Conservation (phyloP, 2,113 vertebrate species). For the Rhagologus leucostigma region DNA sequence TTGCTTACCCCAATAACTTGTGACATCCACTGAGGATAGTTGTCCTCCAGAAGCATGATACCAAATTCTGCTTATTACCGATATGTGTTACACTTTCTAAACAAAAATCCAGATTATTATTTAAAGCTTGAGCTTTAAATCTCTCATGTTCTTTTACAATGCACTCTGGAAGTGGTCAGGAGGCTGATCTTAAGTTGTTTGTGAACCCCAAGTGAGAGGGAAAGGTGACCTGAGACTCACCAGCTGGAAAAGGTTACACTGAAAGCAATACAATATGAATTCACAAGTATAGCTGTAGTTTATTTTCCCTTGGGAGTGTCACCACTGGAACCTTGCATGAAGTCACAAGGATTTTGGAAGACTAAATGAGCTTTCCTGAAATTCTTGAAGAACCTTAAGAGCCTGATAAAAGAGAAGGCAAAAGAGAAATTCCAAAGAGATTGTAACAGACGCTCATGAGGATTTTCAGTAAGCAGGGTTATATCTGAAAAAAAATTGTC, state of each 20-base stretch:
- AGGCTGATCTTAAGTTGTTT: background rate
- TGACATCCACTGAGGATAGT: background rate
- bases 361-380: background rate
- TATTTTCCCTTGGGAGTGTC: background rate
- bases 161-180: background rate
- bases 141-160: background rate
- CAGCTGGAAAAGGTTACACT: background rate
- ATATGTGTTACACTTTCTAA: background rate
- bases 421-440: background rate
- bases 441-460: background rate
- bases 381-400: background rate
- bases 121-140: background rate
- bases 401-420: background rate
- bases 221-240: background rate
- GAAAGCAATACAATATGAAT: background rate
- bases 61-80: background rate
- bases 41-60: background rate
- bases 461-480: background rate
- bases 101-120: background rate
- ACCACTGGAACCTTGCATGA: background rate
- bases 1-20: background rate
- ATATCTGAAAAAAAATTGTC: background rate
- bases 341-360: background rate
- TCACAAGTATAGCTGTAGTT: background rate
- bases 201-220: background rate